These are phyloP conservation scores for Hipparchia semele DNA, from an alignment of 2,888 invertebrate species.

Conservation along the genomic window DNA sequence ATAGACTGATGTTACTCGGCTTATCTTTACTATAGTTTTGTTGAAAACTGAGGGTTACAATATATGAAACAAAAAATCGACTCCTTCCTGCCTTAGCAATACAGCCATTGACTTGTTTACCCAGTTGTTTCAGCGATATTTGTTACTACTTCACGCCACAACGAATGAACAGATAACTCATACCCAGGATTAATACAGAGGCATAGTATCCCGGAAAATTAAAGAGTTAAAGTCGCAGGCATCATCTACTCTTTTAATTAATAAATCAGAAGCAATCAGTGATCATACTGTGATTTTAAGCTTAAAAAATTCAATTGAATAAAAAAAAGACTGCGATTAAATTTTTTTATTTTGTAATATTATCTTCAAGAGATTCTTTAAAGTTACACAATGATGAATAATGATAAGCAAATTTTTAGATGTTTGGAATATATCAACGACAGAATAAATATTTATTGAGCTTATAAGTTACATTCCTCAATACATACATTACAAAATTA, in stretches of 20 bases:
- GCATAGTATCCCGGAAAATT: too few relatives aligned
- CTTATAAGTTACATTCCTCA: conserved; percentile 9
- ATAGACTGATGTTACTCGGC: neutral
- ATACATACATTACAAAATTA: conserved; percentile 3
- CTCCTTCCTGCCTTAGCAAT: neutral
- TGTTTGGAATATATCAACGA: conserved; percentile 15
- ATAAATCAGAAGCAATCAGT: too few relatives aligned
- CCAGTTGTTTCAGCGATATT: too few relatives aligned
- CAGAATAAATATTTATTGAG: conserved; percentile 17
- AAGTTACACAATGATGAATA: conserved; percentile 16
- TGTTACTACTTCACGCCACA: too few relatives aligned
- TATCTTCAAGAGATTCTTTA: neutral
- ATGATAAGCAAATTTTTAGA: neutral
- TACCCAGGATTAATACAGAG: too few relatives aligned
- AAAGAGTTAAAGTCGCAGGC: too few relatives aligned
- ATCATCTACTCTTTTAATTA: too few relatives aligned
- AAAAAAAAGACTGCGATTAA: neutral
- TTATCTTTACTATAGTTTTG: neutral
- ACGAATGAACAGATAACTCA: too few relatives aligned
- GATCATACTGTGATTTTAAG: too few relatives aligned
- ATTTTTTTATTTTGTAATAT: neutral
- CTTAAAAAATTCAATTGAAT: too few relatives aligned
- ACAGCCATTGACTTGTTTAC: neutral
- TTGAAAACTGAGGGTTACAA: too few relatives aligned
- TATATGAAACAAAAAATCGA: neutral